Evolutionary conservation across 2,113 vertebrate species (phyloP).

Genomic region (Chauna torquata): DNA sequence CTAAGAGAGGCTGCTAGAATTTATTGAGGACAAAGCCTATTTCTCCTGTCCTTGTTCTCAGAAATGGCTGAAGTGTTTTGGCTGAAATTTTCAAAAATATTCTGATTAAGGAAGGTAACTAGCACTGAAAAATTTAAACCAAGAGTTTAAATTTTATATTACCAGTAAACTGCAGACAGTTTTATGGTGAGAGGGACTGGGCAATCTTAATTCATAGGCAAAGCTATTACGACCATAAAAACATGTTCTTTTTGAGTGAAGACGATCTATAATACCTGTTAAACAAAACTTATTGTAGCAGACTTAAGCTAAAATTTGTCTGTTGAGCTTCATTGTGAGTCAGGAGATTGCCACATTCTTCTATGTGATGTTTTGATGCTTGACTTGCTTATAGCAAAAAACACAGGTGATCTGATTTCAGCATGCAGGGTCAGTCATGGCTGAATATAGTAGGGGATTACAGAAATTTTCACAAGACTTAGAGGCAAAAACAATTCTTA

Average conservation of each 20-base stretch:
- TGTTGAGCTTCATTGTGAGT: background rate
- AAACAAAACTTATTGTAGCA: conserved; percentile 12
- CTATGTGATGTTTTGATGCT: conserved; percentile 14
- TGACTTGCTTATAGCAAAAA: conserved; percentile 38
- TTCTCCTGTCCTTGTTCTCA: background rate
- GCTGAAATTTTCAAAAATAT: background rate
- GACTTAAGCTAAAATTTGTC: conserved; percentile 4
- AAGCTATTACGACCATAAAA: background rate
- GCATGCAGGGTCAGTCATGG: conserved; percentile 37
- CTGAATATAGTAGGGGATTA: conserved; percentile 43
- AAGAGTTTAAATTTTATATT: background rate
- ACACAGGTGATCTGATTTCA: conserved; percentile 33
- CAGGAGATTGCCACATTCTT: conserved; percentile 14
- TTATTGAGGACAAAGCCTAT: background rate
- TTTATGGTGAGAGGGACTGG: background rate
- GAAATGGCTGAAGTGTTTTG: background rate
- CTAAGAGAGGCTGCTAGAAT: background rate
- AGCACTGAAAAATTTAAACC: background rate
- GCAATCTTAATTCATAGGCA: background rate
- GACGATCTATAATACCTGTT: background rate
- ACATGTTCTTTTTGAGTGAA: background rate
- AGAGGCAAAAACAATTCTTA: conserved; percentile 32
- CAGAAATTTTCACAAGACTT: conserved; percentile 35
- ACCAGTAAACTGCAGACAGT: background rate
- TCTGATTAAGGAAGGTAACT: background rate